Evolutionary conservation across 2,113 vertebrate species (phyloP), one percentile per base, ranked within the genome.

Genomic region (Mionectes macconnelli): DNA sequence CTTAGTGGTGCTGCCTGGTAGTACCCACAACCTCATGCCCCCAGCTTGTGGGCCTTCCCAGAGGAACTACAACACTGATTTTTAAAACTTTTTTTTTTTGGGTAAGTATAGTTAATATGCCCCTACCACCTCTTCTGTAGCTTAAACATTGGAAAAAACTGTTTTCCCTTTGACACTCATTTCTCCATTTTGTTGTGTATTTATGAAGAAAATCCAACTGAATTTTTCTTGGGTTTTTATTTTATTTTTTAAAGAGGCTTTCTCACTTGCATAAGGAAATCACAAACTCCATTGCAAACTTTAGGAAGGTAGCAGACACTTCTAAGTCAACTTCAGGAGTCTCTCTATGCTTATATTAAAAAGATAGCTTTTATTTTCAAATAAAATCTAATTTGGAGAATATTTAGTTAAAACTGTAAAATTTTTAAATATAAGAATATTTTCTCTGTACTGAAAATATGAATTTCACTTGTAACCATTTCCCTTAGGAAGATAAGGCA

Each of bases 21-120:
- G 56, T 12, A n/a, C 25, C 14, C 47, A 12, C 14, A 7, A 12
- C 19, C 15, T 56, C 28, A 8, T 45, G 10, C 18, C 52, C 75
- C 45, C 49, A 78, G 62, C 56, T 11, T 21, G 10, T 35, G 57
- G 24, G 14, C 49, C 25, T 68, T 73, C 22, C 28, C 49, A 70
- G 53, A 40, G 76, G 45, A 78, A 59, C 13, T 42, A 49, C 31
- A 3, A n/a, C 0, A 0, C 57, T 74, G 12, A 5, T 20, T 52
- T 53, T 53, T 52, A n/a, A n/a, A n/a, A n/a, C n/a, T 25, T 50
- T 49, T 44, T 57, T 47, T 59, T 14, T 13, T 3, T 44, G 17
- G 18, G 44, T 6, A 12, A 9, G 4, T 52, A 14, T 3, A 39
- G 25, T 55, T 69, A 8, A 27, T 72, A 27, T 31, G 30, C 3